These are phyloP conservation scores for Melangyna quadrimaculata DNA, from an alignment of 2,888 invertebrate species.

Conservation along the genomic window DNA sequence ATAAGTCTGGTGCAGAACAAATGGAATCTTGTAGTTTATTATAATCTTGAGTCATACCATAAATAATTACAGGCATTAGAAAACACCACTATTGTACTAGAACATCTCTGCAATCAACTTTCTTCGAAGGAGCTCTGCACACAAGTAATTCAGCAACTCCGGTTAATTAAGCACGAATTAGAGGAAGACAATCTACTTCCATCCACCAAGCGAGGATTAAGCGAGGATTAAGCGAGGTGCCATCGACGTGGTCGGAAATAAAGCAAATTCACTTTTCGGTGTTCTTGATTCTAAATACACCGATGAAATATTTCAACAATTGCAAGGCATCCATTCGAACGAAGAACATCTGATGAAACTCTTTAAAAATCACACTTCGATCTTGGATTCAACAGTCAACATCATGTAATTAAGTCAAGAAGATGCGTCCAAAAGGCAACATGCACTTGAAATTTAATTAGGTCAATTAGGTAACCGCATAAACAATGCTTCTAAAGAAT, in stretches of 20 bases:
- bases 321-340: conserved; percentile 22
- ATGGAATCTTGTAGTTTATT: conserved; percentile 51
- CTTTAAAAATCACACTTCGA: conserved; percentile 55
- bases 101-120: conserved; percentile 6
- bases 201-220: not conserved
- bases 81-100: conserved; percentile 14
- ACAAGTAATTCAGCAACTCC: not conserved
- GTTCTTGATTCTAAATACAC: conserved; percentile 44
- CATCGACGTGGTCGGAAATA: conserved; percentile 42
- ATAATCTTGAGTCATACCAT: conserved; percentile 46
- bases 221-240: conserved; percentile 34
- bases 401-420: conserved; percentile 4
- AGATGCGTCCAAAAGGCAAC: not conserved
- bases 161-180: not conserved
- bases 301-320: not conserved
- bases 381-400: conserved; percentile 55
- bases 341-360: conserved; percentile 33
- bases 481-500: not conserved
- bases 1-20: not conserved
- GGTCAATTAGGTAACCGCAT: not conserved
- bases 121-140: not conserved
- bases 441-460: not conserved
- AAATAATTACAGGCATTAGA: conserved; percentile 27
- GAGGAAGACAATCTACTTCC: not conserved
- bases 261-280: conserved; percentile 53